A percentile compares a stretch with the other conserved stretches of the same genome.
Conservation (phyloP, 2,113 vertebrate genomes). For the Tachuris rubrigastra region DNA sequence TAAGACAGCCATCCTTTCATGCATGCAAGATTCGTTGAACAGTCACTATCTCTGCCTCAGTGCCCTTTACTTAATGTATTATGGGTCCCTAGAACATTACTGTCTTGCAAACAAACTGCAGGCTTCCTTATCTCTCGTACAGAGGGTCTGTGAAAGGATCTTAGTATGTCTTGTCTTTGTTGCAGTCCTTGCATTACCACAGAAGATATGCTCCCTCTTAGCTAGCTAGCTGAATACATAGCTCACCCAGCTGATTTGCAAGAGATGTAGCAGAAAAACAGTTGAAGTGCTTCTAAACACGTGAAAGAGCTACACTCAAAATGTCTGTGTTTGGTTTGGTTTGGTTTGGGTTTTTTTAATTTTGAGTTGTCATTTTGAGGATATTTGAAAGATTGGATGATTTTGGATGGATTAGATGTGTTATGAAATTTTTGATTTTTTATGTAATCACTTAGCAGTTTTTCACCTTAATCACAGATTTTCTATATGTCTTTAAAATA, state of each 20-base stretch:
- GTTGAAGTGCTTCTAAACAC: background rate
- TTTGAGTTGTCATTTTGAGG: background rate
- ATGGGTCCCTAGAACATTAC: background rate
- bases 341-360: background rate
- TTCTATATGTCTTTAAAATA: background rate
- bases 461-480: background rate
- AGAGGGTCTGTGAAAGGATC: background rate
- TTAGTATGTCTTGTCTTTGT: background rate
- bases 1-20: background rate
- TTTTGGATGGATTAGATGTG: background rate
- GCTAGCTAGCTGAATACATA: background rate
- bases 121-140: background rate
- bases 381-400: background rate
- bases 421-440: background rate
- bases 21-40: background rate
- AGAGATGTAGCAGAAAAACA: background rate
- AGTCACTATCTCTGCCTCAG: background rate
- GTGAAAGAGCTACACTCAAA: background rate
- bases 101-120: background rate
- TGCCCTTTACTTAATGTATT: background rate
- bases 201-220: background rate
- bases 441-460: background rate
- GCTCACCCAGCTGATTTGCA: background rate
- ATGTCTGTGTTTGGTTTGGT: too few relatives aligned
- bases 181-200: background rate